These are phyloP conservation scores for Schizothorax lantsangensis DNA, from an alignment of 2,797 vertebrate species.

Conservation along the genomic window DNA sequence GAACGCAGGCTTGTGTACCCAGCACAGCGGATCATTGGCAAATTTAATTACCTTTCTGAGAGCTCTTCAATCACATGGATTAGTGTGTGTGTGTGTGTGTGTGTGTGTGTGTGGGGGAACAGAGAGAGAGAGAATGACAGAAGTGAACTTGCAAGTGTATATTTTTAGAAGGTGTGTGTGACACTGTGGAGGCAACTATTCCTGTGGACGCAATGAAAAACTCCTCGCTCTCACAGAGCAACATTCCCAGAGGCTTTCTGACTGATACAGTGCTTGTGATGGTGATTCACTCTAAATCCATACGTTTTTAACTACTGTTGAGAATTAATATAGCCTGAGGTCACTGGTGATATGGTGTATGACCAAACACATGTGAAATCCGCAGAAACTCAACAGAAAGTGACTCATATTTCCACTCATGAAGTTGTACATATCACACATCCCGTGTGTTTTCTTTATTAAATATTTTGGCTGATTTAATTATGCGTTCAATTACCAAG, in stretches of 20 bases:
- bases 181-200: conserved; percentile 29
- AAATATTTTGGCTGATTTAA: background rate
- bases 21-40: conserved; percentile 77
- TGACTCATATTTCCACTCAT: background rate
- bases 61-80: conserved; percentile 82
- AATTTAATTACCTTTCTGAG: conserved; percentile 83
- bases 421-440: background rate
- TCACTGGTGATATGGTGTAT: background rate
- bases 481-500: background rate
- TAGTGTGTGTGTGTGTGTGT: conserved; percentile 65
- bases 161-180: conserved; percentile 45
- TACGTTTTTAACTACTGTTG: background rate
- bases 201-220: conserved; percentile 8
- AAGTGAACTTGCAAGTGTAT: conserved; percentile 29
- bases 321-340: background rate
- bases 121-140: conserved; percentile 25
- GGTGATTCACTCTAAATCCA: conserved; percentile 22
- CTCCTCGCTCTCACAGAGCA: conserved; percentile 1
- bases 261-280: conserved; percentile 15
- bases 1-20: conserved; percentile 64
- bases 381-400: background rate
- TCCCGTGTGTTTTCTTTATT: background rate
- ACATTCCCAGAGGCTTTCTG: conserved; percentile 18
- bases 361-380: background rate
- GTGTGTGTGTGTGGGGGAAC: conserved; percentile 51